These are phyloP conservation scores for Perca fluviatilis DNA, from an alignment of 2,113 vertebrate genomes.

Conservation along the genomic window DNA sequence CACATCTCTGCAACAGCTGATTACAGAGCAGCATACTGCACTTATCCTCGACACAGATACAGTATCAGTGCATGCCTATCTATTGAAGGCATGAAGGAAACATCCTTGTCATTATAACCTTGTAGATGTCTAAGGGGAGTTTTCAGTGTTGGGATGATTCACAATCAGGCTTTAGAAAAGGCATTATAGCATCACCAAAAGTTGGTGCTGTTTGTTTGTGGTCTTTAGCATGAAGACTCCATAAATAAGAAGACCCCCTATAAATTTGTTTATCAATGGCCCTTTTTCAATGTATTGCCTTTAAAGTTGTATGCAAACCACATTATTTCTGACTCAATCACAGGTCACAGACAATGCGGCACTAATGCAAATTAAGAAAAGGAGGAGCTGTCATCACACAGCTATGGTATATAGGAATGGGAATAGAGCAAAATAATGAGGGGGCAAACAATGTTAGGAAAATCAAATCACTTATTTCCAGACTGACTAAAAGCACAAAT, in stretches of 20 bases:
- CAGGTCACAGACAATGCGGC: constrained; percentile 39
- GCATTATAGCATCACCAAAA: not conserved
- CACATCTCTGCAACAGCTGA: constrained; percentile 33
- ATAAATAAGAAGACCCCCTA: not conserved
- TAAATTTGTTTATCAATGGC: not conserved
- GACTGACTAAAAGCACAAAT: not conserved
- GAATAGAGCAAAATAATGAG: constrained; percentile 1
- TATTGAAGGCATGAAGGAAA: constrained; percentile 4
- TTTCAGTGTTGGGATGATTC: constrained; percentile 20
- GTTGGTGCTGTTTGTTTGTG: constrained; percentile 16
- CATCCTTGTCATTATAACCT: constrained; percentile 32
- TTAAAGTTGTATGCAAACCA: constrained; percentile 18
- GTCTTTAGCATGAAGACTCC: not conserved
- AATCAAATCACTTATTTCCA: constrained; percentile 21
- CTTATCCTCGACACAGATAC: constrained; percentile 8
- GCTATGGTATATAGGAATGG: constrained; percentile 1
- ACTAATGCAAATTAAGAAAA: constrained; percentile 12
- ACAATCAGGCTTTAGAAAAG: not conserved
- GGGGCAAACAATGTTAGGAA: not conserved
- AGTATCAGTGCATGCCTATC: constrained; percentile 13
- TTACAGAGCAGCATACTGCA: constrained; percentile 37
- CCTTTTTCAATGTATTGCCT: not conserved
- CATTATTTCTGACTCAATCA: constrained; percentile 23
- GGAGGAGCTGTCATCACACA: constrained; percentile 5
- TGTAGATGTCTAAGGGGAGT: not conserved